Evolutionary conservation across 2,888 invertebrate genomes (phyloP).

Genomic region (Drosophila tripunctata): DNA sequence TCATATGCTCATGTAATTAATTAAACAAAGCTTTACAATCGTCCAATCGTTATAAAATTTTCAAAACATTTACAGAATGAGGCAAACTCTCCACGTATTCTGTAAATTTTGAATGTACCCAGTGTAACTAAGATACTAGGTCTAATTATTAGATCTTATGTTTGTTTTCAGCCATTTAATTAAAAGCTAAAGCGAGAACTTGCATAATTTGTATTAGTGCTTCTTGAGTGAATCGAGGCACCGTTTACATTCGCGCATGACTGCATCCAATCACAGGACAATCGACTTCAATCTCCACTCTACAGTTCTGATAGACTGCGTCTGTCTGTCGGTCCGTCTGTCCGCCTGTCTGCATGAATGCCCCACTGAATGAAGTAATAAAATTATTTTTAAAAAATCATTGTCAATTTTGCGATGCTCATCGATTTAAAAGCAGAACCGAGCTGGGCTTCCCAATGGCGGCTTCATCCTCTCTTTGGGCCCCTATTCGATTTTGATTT

Average conservation of each 20-base stretch:
- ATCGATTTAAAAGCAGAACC: constrained; percentile 74
- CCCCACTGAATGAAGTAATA: constrained; percentile 70
- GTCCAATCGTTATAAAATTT: no score
- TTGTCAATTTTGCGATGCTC: constrained; percentile 74
- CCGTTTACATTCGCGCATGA: constrained; percentile 74
- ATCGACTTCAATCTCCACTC: constrained; percentile 6
- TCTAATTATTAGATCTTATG: constrained; percentile 39
- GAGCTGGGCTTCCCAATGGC: constrained; percentile 13
- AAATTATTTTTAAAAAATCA: constrained; percentile 77
- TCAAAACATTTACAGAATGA: no score
- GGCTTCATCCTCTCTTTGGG: constrained; percentile 20
- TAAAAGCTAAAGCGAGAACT: constrained; percentile 54
- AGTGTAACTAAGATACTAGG: neutral
- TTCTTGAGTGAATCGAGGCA: constrained; percentile 59
- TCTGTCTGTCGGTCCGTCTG: constrained; percentile 14
- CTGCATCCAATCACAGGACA: constrained; percentile 52
- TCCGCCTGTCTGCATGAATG: constrained; percentile 57
- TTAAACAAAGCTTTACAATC: no score
- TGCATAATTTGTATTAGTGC: constrained; percentile 64
- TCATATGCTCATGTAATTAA: no score
- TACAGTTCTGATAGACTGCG: constrained; percentile 55
- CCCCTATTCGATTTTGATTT: constrained; percentile 66
- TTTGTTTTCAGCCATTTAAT: constrained; percentile 54
- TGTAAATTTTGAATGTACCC: neutral
- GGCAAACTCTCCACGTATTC: no score